Percentiles rank a stretch among this genome's conserved stretches.
Conservation (phyloP, 1,140 invertebrate species). For the Dendrolimus punctatus region DNA sequence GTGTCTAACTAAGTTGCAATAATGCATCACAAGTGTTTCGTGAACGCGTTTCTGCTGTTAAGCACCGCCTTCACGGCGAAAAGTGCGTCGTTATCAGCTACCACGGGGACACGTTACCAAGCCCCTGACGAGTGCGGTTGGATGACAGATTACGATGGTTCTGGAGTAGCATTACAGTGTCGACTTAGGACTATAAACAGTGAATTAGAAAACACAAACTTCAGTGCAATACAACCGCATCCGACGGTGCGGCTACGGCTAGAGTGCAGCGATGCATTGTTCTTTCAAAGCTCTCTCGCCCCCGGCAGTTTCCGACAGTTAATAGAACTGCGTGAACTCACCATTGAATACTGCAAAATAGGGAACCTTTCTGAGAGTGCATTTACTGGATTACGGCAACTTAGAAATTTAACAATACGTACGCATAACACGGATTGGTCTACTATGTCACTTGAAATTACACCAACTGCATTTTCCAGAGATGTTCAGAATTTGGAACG, state of each 20-base stretch:
- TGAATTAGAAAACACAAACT: slow-evolving; percentile 91
- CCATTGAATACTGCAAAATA: slow-evolving; percentile 93
- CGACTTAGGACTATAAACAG: slow-evolving; percentile 89
- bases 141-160: slow-evolving; percentile 75
- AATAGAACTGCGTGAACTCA: slow-evolving; percentile 85
- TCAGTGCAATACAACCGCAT: slow-evolving; percentile 90
- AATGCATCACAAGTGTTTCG: slow-evolving; percentile 58
- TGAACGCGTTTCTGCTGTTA: slow-evolving; percentile 50
- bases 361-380: slow-evolving; percentile 88
- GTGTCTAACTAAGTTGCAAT: slow-evolving; percentile 50
- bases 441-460: slow-evolving; percentile 86
- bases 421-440: slow-evolving; percentile 93
- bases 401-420: slow-evolving; percentile 87
- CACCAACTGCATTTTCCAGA: slow-evolving; percentile 81
- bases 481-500: slow-evolving; percentile 82
- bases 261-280: slow-evolving; percentile 87
- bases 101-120: slow-evolving; percentile 76
- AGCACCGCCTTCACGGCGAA: slow-evolving; percentile 46
- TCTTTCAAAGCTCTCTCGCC: slow-evolving; percentile 89
- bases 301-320: slow-evolving; percentile 88
- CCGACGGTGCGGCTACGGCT: slow-evolving; percentile 86
- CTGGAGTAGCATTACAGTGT: slow-evolving; percentile 85
- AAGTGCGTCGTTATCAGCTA: slow-evolving; percentile 62
- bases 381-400: slow-evolving; percentile 84
- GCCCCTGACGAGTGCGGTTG: slow-evolving; percentile 90